Conservation (phyloP, 1,140 invertebrate genomes). For the Drosophila ohnishii region DNA sequence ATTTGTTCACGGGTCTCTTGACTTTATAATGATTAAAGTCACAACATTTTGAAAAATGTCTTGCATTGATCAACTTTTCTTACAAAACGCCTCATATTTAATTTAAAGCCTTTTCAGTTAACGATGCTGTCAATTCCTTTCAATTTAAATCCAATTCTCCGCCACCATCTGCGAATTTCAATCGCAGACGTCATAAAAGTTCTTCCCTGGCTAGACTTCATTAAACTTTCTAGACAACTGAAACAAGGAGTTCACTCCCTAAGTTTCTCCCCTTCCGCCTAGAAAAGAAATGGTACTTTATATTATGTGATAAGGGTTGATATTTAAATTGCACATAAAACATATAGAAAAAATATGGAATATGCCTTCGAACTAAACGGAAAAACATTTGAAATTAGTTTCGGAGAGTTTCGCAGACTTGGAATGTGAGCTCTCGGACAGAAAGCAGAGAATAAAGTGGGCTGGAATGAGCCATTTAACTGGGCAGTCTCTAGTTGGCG, state of each 20-base stretch:
- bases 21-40: background rate
- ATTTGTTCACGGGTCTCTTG: background rate
- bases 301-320: slow-evolving; percentile 26
- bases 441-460: slow-evolving; percentile 43
- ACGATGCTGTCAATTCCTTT: slow-evolving; percentile 3
- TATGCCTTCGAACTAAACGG: slow-evolving; percentile 1
- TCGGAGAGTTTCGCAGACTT: slow-evolving; percentile 10
- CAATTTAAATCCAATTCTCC: slow-evolving; percentile 6
- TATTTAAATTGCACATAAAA: slow-evolving; percentile 11
- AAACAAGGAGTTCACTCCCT: slow-evolving; percentile 5
- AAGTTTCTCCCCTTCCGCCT: background rate
- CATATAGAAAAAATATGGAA: slow-evolving; percentile 8
- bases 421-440: slow-evolving; percentile 36
- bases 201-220: slow-evolving; percentile 13
- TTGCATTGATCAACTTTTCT: background rate
- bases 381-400: slow-evolving; percentile 20
- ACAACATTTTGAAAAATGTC: background rate
- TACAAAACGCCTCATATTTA: background rate
- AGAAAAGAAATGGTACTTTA: slow-evolving; percentile 30
- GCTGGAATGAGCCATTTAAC: slow-evolving; percentile 37
- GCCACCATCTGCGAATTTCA: background rate
- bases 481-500: slow-evolving; percentile 47
- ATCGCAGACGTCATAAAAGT: slow-evolving; percentile 6
- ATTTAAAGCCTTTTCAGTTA: background rate
- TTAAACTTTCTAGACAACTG: slow-evolving; percentile 22